Evolutionary conservation across 2,797 vertebrate species (phyloP), one percentile per base, ranked within the genome.

Genomic region (Caiman crocodilus): DNA sequence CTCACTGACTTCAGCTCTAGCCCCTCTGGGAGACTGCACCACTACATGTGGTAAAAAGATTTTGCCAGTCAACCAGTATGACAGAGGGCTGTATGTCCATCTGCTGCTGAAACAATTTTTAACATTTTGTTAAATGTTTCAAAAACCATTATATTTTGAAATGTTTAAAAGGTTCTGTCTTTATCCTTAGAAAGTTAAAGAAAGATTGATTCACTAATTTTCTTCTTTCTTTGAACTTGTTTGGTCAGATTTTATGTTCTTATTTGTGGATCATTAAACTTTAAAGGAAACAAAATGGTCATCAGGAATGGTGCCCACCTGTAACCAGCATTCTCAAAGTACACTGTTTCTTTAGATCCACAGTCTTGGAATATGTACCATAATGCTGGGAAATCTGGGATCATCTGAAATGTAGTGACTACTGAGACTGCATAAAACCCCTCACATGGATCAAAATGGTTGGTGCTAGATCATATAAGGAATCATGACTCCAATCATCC

Each of bases 261-360:
- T 58, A 30, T 89, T 82, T 89, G 35, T 28, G 83, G 83, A 23
- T 84, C 30, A 81, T n/a, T 30, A 73, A 80, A 85, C 79, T 30
- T 84, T 76, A 93, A 91, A 57, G 50, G 26, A 93, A 69, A 87
- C 42, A 12, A 87, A 94, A 90, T 42, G 14, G 87, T 5, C 6
- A 7, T 82, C 71, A 85, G 75, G 20, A 93, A 67, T 80, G 90
- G 74, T 14, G 59, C 82, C 93, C 90, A 94, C 82, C 89, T 92
- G 82, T 71, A 88, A 81, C 30, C 63, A 5, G 65, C 84, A 77
- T 92, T 81, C 84, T 89, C 91, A 84, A 82, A 94, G 71, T 32
- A 89, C 56, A 0, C 35, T 30, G 42, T 23, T 90, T 92, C 87
- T 89, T 92, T 87, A 90, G 35, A 91, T 58, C 4, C 57, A 56